phyloP scores from a whole-genome alignment of 2,797 vertebrate genomes.

The Melanotaenia maccullochi region DNA sequence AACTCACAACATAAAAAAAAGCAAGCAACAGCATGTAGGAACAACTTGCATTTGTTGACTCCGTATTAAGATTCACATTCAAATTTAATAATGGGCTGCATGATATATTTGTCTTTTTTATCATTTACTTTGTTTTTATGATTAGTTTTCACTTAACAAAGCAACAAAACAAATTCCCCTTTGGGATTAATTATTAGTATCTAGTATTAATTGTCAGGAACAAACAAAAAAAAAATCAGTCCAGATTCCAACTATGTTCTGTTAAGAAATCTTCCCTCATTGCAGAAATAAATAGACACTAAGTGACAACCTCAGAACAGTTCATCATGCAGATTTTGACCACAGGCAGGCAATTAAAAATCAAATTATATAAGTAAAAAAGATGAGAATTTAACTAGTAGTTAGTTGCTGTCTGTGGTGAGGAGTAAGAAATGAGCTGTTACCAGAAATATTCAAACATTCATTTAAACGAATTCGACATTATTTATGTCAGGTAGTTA shows the following conservation, averaged over 20 bases:
- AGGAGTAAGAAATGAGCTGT: slow-evolving; percentile 40
- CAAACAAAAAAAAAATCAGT: not conserved
- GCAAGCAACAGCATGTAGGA: not conserved
- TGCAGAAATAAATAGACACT: slow-evolving; percentile 23
- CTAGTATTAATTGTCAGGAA: not conserved
- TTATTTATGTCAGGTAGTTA: slow-evolving; percentile 2
- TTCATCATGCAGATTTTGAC: slow-evolving; percentile 58
- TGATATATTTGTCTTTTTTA: too few species aligned
- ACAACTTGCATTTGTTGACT: too few species aligned
- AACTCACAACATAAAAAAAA: not conserved
- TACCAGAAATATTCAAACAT: slow-evolving; percentile 27
- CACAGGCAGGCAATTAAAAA: slow-evolving; percentile 65
- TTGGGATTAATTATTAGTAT: too few species aligned
- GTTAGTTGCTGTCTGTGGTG: slow-evolving; percentile 38
- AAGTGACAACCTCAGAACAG: slow-evolving; percentile 44
- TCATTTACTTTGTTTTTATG: too few species aligned
- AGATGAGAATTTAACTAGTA: slow-evolving; percentile 55
- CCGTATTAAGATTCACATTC: too few species aligned
- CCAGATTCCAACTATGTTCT: slow-evolving; percentile 10
- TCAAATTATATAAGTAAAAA: slow-evolving; percentile 62
- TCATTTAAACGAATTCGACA: not conserved
- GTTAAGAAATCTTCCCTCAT: slow-evolving; percentile 22
- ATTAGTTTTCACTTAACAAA: too few species aligned
- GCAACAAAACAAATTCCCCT: too few species aligned
- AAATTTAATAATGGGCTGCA: too few species aligned